Evolutionary conservation across 2,888 invertebrate genomes (phyloP).

Genomic region (Trilocha varians): DNA sequence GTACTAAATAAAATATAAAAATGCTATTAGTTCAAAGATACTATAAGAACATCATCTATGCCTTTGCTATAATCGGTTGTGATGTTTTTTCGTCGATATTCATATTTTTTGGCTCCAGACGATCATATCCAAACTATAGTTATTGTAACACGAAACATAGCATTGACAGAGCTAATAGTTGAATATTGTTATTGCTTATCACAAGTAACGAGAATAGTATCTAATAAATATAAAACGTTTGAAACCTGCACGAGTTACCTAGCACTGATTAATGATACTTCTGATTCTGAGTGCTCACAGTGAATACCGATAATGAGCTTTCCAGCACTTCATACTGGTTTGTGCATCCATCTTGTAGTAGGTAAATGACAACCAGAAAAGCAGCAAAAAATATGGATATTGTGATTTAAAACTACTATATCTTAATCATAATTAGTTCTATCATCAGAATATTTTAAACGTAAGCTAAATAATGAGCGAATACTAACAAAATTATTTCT

Average conservation of each 20-base stretch:
- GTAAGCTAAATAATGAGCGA: constrained; percentile 62
- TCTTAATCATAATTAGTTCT: constrained; percentile 4
- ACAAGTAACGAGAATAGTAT: constrained; percentile 7
- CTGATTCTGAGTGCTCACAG: constrained; percentile 14
- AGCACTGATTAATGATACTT: constrained; percentile 2
- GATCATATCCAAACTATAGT: constrained; percentile 6
- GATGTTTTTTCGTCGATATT: constrained; percentile 32
- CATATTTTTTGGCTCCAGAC: constrained; percentile 58
- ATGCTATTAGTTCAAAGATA: neutral
- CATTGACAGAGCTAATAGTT: constrained; percentile 1
- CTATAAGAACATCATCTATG: neutral
- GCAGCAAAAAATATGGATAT: constrained; percentile 69
- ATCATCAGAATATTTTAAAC: neutral
- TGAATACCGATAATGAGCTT: constrained; percentile 6
- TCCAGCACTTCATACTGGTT: constrained; percentile 29
- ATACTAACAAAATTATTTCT: constrained; percentile 69
- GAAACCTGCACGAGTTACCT: constrained; percentile 5
- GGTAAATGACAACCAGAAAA: constrained; percentile 67
- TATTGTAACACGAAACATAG: constrained; percentile 12
- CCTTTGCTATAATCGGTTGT: neutral
- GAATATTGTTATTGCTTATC: constrained; percentile 15
- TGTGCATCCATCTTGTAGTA: constrained; percentile 32
- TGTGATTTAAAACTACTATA: constrained; percentile 17
- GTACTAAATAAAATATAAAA: neutral
- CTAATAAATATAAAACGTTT: constrained; percentile 4